phyloP scores from a whole-genome alignment of 2,113 vertebrate species.

The Felis catus region DNA sequence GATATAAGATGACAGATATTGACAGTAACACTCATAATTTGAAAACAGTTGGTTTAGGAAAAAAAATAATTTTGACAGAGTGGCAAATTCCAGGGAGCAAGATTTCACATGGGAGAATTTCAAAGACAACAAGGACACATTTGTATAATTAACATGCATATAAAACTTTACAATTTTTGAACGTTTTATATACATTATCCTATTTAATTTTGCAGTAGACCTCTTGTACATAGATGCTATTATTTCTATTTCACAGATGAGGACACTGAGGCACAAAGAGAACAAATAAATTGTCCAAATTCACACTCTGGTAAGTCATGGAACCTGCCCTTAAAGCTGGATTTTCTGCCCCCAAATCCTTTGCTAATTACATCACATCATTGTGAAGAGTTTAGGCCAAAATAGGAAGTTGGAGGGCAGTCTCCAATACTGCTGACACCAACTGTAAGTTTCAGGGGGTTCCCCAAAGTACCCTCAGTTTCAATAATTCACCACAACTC shows the following conservation, averaged over 20 bases:
- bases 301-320: not conserved
- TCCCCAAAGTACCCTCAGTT: not conserved
- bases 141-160: not conserved
- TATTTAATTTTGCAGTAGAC: not conserved
- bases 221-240: not conserved
- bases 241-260: not conserved
- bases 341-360: conserved; percentile 9
- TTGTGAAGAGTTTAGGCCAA: not conserved
- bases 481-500: not conserved
- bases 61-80: conserved; percentile 7
- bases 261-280: not conserved
- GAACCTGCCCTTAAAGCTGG: not conserved
- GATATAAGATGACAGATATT: conserved; percentile 19
- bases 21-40: not conserved
- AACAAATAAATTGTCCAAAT: not conserved
- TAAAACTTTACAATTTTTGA: not conserved
- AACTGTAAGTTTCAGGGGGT: not conserved
- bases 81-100: not conserved
- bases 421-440: not conserved
- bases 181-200: not conserved
- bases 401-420: not conserved
- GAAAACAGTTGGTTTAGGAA: not conserved
- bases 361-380: not conserved
- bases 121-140: conserved; percentile 9
- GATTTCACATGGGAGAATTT: conserved; percentile 11